A percentile compares a stretch with the other conserved stretches of the same genome.
Conservation (phyloP, 1,140 invertebrate genomes). For the Neotoxoptera formosana region DNA sequence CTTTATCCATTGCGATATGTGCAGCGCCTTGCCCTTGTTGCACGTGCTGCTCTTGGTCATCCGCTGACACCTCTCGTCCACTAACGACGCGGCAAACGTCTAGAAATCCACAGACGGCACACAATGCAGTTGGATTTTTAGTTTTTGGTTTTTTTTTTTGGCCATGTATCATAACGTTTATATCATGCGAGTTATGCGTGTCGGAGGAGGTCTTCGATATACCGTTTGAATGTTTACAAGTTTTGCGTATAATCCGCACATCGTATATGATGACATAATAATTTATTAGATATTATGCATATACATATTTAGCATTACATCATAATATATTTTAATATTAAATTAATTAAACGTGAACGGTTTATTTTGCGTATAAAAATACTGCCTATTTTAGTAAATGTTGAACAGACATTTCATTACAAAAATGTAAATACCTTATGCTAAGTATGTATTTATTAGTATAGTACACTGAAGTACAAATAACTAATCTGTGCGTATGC, state of each 20-base stretch:
- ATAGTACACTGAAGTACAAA: background rate
- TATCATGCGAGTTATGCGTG: background rate
- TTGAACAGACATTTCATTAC: background rate
- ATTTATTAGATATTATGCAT: too few relatives aligned
- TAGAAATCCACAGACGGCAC: constrained; percentile 2
- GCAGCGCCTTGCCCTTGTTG: constrained; percentile 70
- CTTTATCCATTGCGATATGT: constrained; percentile 78
- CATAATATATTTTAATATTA: background rate
- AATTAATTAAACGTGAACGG: background rate
- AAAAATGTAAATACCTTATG: background rate
- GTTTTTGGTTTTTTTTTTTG: background rate
- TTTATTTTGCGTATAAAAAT: background rate
- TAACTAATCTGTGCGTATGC: background rate
- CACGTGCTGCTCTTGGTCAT: constrained; percentile 67
- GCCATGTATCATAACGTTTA: background rate
- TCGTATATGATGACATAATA: background rate
- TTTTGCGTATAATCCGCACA: background rate
- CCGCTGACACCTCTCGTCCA: constrained; percentile 70
- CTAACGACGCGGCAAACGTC: constrained; percentile 65
- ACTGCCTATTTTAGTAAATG: background rate
- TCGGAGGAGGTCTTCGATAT: background rate
- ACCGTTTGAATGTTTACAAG: background rate
- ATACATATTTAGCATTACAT: too few relatives aligned
- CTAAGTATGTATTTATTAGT: background rate
- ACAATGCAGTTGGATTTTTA: background rate